Evolutionary conservation across 2,797 vertebrate species (phyloP).

Genomic region (Microctenopoma lineatum): DNA sequence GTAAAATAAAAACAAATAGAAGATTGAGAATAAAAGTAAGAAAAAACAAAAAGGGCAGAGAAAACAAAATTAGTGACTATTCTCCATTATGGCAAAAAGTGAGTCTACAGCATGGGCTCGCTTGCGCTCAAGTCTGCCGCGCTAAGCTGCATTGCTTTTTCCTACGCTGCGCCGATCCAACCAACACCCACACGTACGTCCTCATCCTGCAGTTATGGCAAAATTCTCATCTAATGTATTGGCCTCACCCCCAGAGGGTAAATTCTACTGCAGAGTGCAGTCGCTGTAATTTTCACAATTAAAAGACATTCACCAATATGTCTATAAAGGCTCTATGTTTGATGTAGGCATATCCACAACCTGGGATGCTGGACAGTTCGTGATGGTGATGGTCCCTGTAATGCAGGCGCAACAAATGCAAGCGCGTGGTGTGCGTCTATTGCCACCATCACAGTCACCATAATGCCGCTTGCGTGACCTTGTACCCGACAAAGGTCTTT

Average conservation of each 20-base stretch:
- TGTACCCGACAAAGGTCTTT: conserved; percentile 82
- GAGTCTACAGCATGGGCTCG: conserved; percentile 99
- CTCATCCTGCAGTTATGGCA: conserved; percentile 92
- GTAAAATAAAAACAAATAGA: conserved; percentile 82
- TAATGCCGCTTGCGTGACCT: conserved; percentile 63
- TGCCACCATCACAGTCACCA: conserved; percentile 57
- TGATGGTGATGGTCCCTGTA: conserved; percentile 97
- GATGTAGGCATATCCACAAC: conserved; percentile 82
- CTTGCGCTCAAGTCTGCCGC: conserved; percentile 92
- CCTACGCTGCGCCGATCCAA: conserved; percentile 98
- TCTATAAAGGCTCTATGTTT: neutral
- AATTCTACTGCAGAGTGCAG: neutral
- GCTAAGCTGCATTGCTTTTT: conserved; percentile 96
- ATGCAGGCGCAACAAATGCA: conserved; percentile 93
- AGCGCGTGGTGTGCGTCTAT: conserved; percentile 56
- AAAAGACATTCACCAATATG: neutral
- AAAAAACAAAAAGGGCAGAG: conserved; percentile 86
- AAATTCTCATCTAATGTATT: conserved; percentile 29
- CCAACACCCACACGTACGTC: conserved; percentile 91
- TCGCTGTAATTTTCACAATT: neutral
- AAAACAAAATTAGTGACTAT: conserved; percentile 88
- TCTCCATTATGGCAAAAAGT: conserved; percentile 95
- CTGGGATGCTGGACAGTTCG: conserved; percentile 90
- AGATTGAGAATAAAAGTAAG: conserved; percentile 84
- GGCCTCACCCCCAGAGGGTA: neutral